Percentiles rank a stretch among this genome's conserved stretches.
phyloP scores from a whole-genome alignment of 2,113 vertebrate genomes.

The Lophotis ruficrista region DNA sequence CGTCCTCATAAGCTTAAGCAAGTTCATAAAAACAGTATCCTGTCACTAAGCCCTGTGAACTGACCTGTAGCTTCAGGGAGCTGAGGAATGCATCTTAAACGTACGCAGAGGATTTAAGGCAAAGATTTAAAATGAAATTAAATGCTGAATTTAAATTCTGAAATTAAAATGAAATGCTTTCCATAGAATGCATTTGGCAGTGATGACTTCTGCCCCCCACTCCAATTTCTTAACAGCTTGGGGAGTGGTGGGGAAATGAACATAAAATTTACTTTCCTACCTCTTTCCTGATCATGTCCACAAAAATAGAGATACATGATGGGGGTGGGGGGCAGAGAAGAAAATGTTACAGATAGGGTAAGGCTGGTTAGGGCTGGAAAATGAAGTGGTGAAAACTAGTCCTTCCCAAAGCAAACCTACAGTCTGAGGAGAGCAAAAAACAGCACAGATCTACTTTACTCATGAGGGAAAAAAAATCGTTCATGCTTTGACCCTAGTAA shows the following conservation, averaged over 20 bases:
- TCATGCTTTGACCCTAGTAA: not conserved
- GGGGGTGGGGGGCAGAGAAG: not conserved
- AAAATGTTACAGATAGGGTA: not conserved
- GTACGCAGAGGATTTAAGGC: not conserved
- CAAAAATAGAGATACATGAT: not conserved
- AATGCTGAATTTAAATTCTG: too few relatives aligned
- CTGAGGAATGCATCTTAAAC: not conserved
- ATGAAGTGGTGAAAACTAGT: not conserved
- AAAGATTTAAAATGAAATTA: not conserved
- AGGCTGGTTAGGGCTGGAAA: not conserved
- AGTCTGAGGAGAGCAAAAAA: not conserved
- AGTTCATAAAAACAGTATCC: not conserved
- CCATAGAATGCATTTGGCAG: not conserved
- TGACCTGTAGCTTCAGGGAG: not conserved
- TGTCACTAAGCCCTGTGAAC: not conserved
- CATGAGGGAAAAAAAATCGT: rapidly evolving
- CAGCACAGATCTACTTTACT: not conserved
- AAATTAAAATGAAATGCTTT: not conserved
- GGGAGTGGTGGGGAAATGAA: not conserved
- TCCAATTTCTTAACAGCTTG: not conserved
- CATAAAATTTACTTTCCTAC: not conserved
- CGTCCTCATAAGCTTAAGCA: not conserved
- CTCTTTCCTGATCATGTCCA: not conserved
- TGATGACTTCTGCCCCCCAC: not conserved
- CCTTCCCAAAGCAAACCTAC: not conserved